Conservation (phyloP, 1,140 invertebrate genomes). For the Arion vulgaris region DNA sequence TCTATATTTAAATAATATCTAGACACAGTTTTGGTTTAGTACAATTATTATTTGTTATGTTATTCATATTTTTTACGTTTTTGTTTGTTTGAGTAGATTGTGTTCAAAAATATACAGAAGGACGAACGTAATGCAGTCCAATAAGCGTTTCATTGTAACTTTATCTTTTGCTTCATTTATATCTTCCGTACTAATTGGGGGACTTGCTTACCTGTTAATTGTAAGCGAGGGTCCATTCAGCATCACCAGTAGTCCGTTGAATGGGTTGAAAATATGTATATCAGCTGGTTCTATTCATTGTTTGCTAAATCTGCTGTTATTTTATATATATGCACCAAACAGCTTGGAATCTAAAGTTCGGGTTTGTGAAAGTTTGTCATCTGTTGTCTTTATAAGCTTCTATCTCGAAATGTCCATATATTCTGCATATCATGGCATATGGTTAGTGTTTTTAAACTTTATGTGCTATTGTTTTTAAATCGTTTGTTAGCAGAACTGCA, state of each 20-base stretch:
- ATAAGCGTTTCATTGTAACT: neutral
- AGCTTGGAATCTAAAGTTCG: neutral
- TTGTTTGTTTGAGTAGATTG: too few species aligned
- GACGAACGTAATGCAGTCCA: neutral
- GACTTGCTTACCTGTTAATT: neutral
- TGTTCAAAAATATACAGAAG: too few species aligned
- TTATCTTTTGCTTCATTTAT: conserved; percentile 12
- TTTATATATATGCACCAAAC: conserved; percentile 6
- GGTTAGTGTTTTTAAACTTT: too few species aligned
- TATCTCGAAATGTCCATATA: too few species aligned
- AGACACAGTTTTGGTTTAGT: too few species aligned
- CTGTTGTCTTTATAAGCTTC: too few species aligned
- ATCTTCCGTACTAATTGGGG: neutral
- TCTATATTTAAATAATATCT: too few species aligned
- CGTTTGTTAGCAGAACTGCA: too few species aligned
- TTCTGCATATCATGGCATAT: too few species aligned
- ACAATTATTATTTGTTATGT: too few species aligned
- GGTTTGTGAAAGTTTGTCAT: neutral
- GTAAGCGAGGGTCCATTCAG: conserved; percentile 18
- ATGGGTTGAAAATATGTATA: conserved; percentile 20
- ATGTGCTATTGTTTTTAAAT: too few species aligned
- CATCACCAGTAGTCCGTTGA: neutral
- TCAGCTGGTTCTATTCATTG: conserved; percentile 1
- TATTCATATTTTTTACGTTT: too few species aligned
- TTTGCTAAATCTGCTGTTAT: neutral